Percentiles rank a stretch among this genome's conserved stretches.
These are phyloP conservation scores for Hozukius guyotensis DNA, from an alignment of 2,797 vertebrate species.

Conservation along the genomic window DNA sequence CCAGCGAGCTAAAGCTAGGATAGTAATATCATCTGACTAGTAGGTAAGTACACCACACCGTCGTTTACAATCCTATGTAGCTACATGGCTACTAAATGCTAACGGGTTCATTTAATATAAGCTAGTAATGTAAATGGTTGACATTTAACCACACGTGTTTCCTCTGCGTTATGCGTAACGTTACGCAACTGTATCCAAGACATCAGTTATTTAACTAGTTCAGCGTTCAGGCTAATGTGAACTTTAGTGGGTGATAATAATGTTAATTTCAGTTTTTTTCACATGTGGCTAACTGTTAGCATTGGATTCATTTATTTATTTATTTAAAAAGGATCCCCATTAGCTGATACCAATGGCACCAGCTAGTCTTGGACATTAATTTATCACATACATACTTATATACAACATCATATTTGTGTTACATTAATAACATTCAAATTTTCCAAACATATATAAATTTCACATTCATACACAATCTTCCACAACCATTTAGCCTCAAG, in stretches of 20 bases:
- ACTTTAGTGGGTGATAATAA: not conserved
- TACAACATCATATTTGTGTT: too few species aligned
- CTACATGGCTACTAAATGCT: rapidly evolving
- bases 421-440: too few species aligned
- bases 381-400: too few species aligned
- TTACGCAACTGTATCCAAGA: too few species aligned
- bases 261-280: not conserved
- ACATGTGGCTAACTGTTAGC: not conserved
- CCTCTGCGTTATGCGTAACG: not conserved
- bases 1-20: not conserved
- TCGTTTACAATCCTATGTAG: not conserved
- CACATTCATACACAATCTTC: too few species aligned
- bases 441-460: too few species aligned
- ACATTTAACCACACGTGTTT: not conserved
- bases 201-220: too few species aligned
- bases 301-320: not conserved
- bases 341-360: too few species aligned
- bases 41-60: constrained; percentile 14
- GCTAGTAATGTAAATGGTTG: too few species aligned
- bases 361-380: too few species aligned
- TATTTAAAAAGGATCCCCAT: too few species aligned
- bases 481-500: too few species aligned
- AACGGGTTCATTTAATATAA: not conserved
- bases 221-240: not conserved
- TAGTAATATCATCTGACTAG: not conserved